Evolutionary conservation across 2,888 invertebrate species (phyloP).

Genomic region (Drymonia ruficornis): DNA sequence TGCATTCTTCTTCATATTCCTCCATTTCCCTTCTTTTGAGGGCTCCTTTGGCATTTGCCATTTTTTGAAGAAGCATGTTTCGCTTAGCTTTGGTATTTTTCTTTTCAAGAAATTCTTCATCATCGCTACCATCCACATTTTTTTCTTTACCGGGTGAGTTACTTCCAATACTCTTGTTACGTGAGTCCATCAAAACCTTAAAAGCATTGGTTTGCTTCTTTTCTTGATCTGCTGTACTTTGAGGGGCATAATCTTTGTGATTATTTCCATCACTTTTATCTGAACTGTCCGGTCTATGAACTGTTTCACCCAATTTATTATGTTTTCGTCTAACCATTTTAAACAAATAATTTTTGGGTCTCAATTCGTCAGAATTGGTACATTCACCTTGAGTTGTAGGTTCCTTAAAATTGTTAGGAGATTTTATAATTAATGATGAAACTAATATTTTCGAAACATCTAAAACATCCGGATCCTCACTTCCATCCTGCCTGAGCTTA

Average conservation of each 20-base stretch:
- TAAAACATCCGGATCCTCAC: slow-evolving; percentile 73
- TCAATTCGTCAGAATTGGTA: slow-evolving; percentile 39
- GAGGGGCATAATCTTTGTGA: slow-evolving; percentile 17
- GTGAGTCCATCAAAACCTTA: slow-evolving; percentile 87
- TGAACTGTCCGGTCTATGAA: slow-evolving; percentile 18
- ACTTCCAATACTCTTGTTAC: slow-evolving; percentile 86
- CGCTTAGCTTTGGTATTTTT: slow-evolving; percentile 73
- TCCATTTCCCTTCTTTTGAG: slow-evolving; percentile 84
- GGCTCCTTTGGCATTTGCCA: slow-evolving; percentile 87
- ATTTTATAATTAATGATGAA: slow-evolving; percentile 61
- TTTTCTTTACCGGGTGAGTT: slow-evolving; percentile 86
- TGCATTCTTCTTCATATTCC: slow-evolving; percentile 81
- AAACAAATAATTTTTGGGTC: slow-evolving; percentile 65
- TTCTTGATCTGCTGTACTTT: slow-evolving; percentile 38
- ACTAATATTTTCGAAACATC: slow-evolving; percentile 67
- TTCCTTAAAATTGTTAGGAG: slow-evolving; percentile 48
- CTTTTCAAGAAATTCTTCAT: slow-evolving; percentile 52
- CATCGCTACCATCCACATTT: slow-evolving; percentile 45
- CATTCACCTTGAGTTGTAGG: slow-evolving; percentile 14
- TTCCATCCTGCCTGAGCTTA: slow-evolving; percentile 69
- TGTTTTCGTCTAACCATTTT: slow-evolving; percentile 68
- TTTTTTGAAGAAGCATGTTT: slow-evolving; percentile 82
- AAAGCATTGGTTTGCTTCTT: slow-evolving; percentile 84
- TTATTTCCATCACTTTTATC: slow-evolving; percentile 11
- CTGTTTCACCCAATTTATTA: slow-evolving; percentile 26